phyloP scores from a whole-genome alignment of 2,113 vertebrate genomes.

The Pardalotus punctatus region DNA sequence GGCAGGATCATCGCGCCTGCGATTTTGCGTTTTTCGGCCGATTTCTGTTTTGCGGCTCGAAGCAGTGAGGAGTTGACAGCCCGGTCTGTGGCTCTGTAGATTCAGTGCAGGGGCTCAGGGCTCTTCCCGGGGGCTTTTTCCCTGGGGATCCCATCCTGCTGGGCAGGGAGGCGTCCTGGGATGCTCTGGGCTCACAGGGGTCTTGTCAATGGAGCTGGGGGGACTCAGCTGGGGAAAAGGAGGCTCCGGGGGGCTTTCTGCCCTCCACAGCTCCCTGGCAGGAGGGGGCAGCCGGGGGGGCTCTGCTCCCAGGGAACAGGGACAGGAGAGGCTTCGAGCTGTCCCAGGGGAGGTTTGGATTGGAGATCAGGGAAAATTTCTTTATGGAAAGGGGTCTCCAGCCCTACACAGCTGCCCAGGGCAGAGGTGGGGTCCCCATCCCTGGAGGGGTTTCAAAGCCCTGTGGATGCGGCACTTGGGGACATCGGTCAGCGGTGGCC shows the following conservation, averaged over 20 bases:
- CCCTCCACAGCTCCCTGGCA: not conserved
- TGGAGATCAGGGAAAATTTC: not conserved
- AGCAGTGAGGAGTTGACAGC: not conserved
- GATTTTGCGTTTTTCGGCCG: accelerated
- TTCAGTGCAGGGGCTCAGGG: not conserved
- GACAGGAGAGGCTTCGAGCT: not conserved
- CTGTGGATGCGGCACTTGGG: not conserved
- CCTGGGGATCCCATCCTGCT: not conserved
- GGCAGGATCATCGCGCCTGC: accelerated
- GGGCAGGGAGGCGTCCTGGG: not conserved
- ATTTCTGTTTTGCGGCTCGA: accelerated
- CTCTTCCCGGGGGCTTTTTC: not conserved
- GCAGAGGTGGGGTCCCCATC: not conserved
- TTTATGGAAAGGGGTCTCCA: accelerated
- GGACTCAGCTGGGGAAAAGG: not conserved
- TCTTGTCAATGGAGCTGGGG: not conserved
- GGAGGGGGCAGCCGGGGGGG: not conserved
- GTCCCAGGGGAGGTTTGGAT: not conserved
- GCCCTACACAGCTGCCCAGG: not conserved
- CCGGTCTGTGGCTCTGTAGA: not conserved
- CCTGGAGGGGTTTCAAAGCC: not conserved
- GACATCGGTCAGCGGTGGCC: not conserved
- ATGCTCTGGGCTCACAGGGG: not conserved
- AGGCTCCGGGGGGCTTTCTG: not conserved
- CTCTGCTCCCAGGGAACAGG: not conserved